A percentile compares a stretch with the other conserved stretches of the same genome.
These are phyloP conservation scores for Sclerurus mexicanus DNA, from an alignment of 2,113 vertebrate genomes.

Conservation along the genomic window DNA sequence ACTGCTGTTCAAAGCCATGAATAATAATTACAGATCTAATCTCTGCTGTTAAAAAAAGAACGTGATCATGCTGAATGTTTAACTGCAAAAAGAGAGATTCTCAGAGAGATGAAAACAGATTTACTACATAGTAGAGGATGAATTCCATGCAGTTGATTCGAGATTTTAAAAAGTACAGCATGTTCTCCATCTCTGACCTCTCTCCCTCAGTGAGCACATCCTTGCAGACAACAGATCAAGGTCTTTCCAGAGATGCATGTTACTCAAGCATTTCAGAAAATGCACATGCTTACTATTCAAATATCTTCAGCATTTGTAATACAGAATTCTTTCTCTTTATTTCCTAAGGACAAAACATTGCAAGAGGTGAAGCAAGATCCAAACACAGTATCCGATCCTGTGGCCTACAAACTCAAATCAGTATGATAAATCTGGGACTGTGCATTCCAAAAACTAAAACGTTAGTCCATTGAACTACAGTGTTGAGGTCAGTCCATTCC, in stretches of 20 bases:
- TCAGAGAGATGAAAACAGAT: neutral
- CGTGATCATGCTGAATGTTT: neutral
- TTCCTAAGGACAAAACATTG: neutral
- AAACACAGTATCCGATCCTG: neutral
- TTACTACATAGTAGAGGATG: neutral
- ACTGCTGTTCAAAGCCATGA: neutral
- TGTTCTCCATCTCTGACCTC: neutral
- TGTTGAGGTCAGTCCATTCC: neutral
- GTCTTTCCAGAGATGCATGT: neutral
- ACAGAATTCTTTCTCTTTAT: neutral
- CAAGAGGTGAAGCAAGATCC: neutral
- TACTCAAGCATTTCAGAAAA: neutral
- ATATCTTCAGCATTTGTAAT: neutral
- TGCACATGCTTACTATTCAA: neutral
- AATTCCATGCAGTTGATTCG: neutral
- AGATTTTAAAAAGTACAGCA: neutral
- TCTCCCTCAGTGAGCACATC: neutral
- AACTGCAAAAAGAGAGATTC: neutral
- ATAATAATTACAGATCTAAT: neutral
- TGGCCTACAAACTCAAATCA: neutral
- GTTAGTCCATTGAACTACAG: neutral
- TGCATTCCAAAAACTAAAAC: neutral
- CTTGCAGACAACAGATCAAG: neutral
- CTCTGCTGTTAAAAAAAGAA: neutral
- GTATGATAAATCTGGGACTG: neutral